Conservation (phyloP, 2,113 vertebrate genomes). For the Sapayoa aenigma region DNA sequence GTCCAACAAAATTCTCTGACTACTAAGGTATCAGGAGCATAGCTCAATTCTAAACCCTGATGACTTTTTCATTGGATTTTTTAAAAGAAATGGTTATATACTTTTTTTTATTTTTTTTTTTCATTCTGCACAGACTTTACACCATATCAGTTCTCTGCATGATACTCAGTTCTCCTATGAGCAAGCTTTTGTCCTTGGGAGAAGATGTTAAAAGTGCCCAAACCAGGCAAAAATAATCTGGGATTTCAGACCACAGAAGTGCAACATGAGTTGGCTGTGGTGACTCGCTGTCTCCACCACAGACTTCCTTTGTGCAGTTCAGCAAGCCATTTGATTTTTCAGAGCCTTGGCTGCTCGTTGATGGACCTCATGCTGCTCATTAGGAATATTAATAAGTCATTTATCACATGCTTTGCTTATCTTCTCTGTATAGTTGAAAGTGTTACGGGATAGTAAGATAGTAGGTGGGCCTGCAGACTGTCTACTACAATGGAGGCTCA, state of each 20-base stretch:
- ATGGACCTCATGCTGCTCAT: too few species aligned
- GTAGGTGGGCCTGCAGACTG: neutral
- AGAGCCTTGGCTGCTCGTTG: neutral
- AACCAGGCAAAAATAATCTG: neutral
- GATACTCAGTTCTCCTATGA: neutral
- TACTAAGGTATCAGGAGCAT: neutral
- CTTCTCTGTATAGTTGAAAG: neutral
- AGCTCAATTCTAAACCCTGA: neutral
- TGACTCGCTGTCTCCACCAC: neutral
- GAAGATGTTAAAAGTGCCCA: neutral
- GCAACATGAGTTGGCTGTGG: neutral
- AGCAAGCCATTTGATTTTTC: constrained; percentile 4
- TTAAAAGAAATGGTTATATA: too few species aligned
- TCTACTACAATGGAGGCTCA: neutral
- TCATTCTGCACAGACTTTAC: neutral
- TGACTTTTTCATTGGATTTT: neutral
- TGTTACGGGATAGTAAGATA: neutral
- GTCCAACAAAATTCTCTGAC: neutral
- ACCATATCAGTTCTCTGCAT: neutral
- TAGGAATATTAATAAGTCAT: neutral
- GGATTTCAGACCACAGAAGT: neutral
- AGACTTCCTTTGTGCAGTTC: neutral
- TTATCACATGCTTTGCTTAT: neutral
- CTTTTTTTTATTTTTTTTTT: neutral
- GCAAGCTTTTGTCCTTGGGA: constrained; percentile 17